Conservation (phyloP, 2,797 vertebrate genomes). For the Gobionotothen gibberifrons region DNA sequence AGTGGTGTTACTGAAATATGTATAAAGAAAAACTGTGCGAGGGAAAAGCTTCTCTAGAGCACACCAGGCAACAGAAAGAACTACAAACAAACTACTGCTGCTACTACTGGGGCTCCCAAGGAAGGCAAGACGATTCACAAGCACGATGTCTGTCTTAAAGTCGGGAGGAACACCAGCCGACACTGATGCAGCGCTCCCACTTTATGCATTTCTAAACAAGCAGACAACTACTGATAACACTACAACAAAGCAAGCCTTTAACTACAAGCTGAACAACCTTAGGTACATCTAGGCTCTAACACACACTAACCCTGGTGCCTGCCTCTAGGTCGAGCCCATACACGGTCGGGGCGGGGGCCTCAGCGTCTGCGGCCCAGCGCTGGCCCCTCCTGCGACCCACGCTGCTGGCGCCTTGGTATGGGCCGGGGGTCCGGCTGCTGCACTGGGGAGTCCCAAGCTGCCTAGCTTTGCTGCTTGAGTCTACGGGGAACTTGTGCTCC, state of each 20-base stretch:
- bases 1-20: not conserved
- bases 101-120: slow-evolving; percentile 8
- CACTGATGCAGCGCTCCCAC: slow-evolving; percentile 19
- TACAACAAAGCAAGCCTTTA: slow-evolving; percentile 8
- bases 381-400: slow-evolving; percentile 83
- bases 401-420: slow-evolving; percentile 65
- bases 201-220: slow-evolving; percentile 51
- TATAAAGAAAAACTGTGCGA: not conserved
- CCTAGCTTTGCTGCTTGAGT: slow-evolving; percentile 75
- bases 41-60: not conserved
- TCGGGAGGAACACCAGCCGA: slow-evolving; percentile 9
- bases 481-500: slow-evolving; percentile 91
- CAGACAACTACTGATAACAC: slow-evolving; percentile 37
- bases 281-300: slow-evolving; percentile 52
- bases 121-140: slow-evolving; percentile 29
- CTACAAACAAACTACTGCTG: not conserved
- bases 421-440: slow-evolving; percentile 76
- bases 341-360: slow-evolving; percentile 75
- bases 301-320: slow-evolving; percentile 90
- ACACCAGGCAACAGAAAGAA: slow-evolving; percentile 29
- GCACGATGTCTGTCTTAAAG: slow-evolving; percentile 3
- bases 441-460: slow-evolving; percentile 69
- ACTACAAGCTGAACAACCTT: slow-evolving; percentile 21
- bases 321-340: slow-evolving; percentile 87
- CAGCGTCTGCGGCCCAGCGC: slow-evolving; percentile 83